These are phyloP conservation scores for Pogoniulus pusillus DNA, from an alignment of 2,797 vertebrate genomes.

Conservation along the genomic window DNA sequence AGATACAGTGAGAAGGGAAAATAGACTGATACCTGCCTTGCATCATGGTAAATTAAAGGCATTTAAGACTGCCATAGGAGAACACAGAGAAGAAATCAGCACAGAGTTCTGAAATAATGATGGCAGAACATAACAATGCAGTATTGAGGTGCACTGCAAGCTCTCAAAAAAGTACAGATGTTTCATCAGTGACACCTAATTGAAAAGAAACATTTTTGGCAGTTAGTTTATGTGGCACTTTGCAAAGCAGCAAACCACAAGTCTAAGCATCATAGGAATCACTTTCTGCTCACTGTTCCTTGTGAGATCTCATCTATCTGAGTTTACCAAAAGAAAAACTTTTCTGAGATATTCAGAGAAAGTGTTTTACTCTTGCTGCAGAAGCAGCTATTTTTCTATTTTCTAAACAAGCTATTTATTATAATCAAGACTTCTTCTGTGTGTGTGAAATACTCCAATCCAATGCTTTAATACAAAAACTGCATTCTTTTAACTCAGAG, in stretches of 20 bases:
- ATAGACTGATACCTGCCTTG: neutral
- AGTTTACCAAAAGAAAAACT: neutral
- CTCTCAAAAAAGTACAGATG: neutral
- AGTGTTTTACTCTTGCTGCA: neutral
- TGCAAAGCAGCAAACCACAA: neutral
- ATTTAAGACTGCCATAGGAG: slow-evolving; percentile 1
- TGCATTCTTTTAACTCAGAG: neutral
- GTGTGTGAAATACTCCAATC: neutral
- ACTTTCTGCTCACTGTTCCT: neutral
- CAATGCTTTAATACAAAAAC: neutral
- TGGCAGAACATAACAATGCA: neutral
- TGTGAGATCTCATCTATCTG: neutral
- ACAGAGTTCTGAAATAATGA: neutral
- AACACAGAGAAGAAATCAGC: slow-evolving; percentile 15
- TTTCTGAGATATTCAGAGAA: neutral
- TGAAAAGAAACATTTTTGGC: slow-evolving; percentile 18
- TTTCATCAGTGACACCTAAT: neutral
- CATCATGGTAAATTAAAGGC: slow-evolving; percentile 6
- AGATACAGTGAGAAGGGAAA: slow-evolving; percentile 41
- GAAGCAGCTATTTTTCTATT: neutral
- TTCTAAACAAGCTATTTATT: neutral
- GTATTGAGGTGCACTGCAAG: neutral
- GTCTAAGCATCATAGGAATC: neutral
- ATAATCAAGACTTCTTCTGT: neutral
- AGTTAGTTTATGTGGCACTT: neutral